A percentile compares a stretch with the other conserved stretches of the same genome.
Evolutionary conservation across 1,140 invertebrate species (phyloP).

Genomic region (Parapsyche elsis): DNA sequence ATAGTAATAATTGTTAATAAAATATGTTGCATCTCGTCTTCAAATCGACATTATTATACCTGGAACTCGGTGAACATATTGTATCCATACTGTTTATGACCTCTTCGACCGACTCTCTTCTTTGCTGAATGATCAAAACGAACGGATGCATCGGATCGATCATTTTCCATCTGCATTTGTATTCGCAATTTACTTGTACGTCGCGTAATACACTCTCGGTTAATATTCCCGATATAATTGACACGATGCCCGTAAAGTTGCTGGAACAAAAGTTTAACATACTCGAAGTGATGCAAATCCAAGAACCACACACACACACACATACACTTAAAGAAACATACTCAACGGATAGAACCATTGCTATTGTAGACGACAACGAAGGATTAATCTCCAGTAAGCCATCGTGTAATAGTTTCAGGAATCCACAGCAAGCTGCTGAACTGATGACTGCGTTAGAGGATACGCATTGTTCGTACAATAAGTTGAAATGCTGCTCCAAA

Average conservation of each 20-base stretch:
- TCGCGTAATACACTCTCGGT: background rate
- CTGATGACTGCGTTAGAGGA: background rate
- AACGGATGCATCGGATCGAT: conserved; percentile 20
- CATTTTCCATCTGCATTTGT: conserved; percentile 16
- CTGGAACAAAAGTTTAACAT: conserved; percentile 21
- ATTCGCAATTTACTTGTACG: background rate
- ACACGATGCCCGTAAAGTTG: conserved; percentile 17
- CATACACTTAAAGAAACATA: background rate
- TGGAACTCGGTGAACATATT: conserved; percentile 5
- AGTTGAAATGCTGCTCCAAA: background rate
- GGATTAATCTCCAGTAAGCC: background rate
- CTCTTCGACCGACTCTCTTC: background rate
- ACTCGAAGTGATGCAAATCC: background rate
- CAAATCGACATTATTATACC: background rate
- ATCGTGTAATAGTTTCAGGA: background rate
- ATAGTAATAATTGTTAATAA: background rate
- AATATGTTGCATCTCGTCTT: background rate
- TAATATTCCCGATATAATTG: conserved; percentile 13
- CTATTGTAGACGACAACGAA: background rate
- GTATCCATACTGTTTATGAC: background rate
- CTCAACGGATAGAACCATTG: conserved; percentile 3
- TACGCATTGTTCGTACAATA: conserved; percentile 6
- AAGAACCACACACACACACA: too few relatives aligned
- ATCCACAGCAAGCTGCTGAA: conserved; percentile 5
- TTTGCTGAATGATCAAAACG: background rate